Percentiles rank a stretch among this genome's conserved stretches.
These are phyloP conservation scores for Rhadina sibilatrix DNA, from an alignment of 2,113 vertebrate genomes.

Conservation along the genomic window DNA sequence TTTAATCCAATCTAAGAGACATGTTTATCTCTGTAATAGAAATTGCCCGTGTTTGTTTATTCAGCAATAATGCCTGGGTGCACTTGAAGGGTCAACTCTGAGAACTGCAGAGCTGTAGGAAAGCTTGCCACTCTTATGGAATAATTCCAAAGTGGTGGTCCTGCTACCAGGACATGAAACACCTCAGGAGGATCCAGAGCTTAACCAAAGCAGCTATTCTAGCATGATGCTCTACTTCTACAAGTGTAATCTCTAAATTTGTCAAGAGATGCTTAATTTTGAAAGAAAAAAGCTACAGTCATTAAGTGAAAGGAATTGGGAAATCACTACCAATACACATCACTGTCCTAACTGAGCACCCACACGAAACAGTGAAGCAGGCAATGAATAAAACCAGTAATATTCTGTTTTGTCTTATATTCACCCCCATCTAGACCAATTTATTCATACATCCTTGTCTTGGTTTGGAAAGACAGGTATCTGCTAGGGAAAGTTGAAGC, in stretches of 20 bases:
- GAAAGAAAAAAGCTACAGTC: background rate
- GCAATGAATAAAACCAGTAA: accelerated
- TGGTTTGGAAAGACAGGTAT: too few relatives aligned
- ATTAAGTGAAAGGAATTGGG: background rate
- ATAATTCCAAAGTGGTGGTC: background rate
- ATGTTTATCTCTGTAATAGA: background rate
- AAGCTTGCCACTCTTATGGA: background rate
- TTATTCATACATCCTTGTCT: background rate
- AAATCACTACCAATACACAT: background rate
- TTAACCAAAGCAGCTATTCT: background rate
- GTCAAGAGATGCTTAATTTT: background rate
- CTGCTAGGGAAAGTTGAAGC: too few relatives aligned
- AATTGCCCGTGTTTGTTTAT: background rate
- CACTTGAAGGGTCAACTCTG: background rate
- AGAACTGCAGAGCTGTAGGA: background rate
- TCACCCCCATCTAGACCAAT: background rate
- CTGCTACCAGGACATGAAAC: background rate
- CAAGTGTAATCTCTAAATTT: background rate
- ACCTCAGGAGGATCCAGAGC: background rate
- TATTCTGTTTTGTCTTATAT: background rate
- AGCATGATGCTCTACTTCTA: background rate
- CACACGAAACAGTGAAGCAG: background rate
- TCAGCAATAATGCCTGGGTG: background rate
- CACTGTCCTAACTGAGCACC: background rate
- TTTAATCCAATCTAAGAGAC: background rate